phyloP scores from a whole-genome alignment of 2,888 invertebrate species.

The Drosophila limbata region DNA sequence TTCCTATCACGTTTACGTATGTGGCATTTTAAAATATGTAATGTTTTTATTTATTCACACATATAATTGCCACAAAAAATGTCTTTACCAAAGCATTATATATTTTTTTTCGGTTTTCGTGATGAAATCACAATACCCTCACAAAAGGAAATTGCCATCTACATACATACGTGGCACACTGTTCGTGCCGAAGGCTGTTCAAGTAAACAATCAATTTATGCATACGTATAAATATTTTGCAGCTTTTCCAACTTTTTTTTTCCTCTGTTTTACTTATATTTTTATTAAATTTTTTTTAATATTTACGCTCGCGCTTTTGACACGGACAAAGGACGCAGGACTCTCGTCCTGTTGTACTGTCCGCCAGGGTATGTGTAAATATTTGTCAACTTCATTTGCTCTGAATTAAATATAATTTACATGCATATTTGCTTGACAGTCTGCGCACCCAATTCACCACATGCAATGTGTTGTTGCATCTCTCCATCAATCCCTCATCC shows the following conservation, averaged over 20 bases:
- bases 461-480: constrained; percentile 42
- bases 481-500: constrained; percentile 36
- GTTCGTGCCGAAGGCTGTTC: constrained; percentile 41
- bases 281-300: constrained; percentile 34
- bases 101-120: background rate
- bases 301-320: constrained; percentile 31
- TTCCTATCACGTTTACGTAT: background rate
- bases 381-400: constrained; percentile 82
- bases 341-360: constrained; percentile 11
- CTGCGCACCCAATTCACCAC: constrained; percentile 43
- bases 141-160: background rate
- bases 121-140: constrained; percentile 9
- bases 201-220: constrained; percentile 79
- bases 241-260: constrained; percentile 22
- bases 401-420: constrained; percentile 82
- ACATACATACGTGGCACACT: constrained; percentile 3
- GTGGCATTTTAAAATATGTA: background rate
- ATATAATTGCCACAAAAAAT: constrained; percentile 1
- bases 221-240: constrained; percentile 63
- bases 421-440: constrained; percentile 72
- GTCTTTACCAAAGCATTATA: background rate
- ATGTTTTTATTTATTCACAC: background rate
- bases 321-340: constrained; percentile 34
- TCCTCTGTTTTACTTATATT: background rate
- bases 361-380: constrained; percentile 63